Percentiles rank a stretch among this genome's conserved stretches.
phyloP scores from a whole-genome alignment of 1,140 invertebrate species.

The Eubasilissa regina region DNA sequence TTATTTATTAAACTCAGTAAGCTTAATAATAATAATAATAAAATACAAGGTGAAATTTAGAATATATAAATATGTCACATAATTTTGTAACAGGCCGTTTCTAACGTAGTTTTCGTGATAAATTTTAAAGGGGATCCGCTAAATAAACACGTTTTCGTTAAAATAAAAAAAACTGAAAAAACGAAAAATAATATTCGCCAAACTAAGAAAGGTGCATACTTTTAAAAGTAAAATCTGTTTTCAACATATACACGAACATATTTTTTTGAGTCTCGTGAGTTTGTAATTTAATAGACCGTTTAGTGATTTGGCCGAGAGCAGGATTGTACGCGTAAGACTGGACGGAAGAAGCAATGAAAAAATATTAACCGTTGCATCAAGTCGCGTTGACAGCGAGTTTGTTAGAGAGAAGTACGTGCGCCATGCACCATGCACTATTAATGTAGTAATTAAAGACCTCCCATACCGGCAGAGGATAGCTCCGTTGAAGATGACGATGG shows the following conservation, averaged over 20 bases:
- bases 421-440: constrained; percentile 3
- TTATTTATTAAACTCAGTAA: too few species aligned
- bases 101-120: too few species aligned
- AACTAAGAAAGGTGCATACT: too few species aligned
- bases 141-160: too few species aligned
- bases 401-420: neutral
- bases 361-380: constrained; percentile 14
- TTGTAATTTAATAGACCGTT: constrained; percentile 25
- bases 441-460: constrained; percentile 54
- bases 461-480: constrained; percentile 40
- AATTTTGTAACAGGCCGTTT: too few species aligned
- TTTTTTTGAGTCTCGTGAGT: too few species aligned
- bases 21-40: too few species aligned
- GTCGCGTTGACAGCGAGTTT: constrained; percentile 23
- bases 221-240: neutral
- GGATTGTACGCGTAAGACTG: neutral
- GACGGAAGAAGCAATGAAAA: neutral
- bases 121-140: too few species aligned
- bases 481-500: neutral
- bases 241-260: neutral
- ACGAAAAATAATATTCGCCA: neutral
- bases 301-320: constrained; percentile 38
- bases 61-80: too few species aligned
- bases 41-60: too few species aligned
- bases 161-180: neutral